These are phyloP conservation scores for Trochalopteron elliotii DNA, from an alignment of 2,113 vertebrate genomes.

Conservation along the genomic window DNA sequence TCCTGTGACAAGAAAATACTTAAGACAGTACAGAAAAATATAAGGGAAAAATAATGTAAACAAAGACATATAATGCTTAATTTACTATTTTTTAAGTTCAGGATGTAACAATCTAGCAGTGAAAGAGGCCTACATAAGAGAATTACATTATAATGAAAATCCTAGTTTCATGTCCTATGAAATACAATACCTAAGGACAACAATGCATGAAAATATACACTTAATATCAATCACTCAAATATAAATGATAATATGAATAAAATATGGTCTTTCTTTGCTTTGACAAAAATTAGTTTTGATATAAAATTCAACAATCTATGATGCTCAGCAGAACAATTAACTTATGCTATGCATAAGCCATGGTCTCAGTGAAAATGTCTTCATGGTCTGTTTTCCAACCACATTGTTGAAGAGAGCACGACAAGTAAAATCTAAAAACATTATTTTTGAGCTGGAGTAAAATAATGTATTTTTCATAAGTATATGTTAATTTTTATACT, in stretches of 20 bases:
- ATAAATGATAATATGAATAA: background rate
- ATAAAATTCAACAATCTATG: conserved; percentile 6
- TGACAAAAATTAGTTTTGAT: background rate
- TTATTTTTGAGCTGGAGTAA: background rate
- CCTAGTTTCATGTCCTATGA: background rate
- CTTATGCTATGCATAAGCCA: background rate
- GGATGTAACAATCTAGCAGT: background rate
- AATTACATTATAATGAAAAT: background rate
- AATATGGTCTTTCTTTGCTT: background rate
- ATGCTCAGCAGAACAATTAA: background rate
- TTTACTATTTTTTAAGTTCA: background rate
- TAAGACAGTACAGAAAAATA: conserved; percentile 35
- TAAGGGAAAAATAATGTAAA: conserved; percentile 28
- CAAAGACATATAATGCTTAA: background rate
- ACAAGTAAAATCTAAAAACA: background rate
- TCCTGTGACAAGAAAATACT: conserved; percentile 39
- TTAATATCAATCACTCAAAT: conserved; percentile 1
- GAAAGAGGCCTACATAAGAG: background rate
- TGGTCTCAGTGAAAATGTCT: background rate
- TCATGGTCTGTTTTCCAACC: background rate
- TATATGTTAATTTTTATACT: background rate
- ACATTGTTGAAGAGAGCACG: background rate
- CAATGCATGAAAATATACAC: background rate
- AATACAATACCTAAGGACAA: conserved; percentile 11
- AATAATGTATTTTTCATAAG: background rate